Percentiles rank a stretch among this genome's conserved stretches.
These are phyloP conservation scores for Macrochelys suwanniensis DNA, from an alignment of 2,797 vertebrate genomes.

Conservation along the genomic window DNA sequence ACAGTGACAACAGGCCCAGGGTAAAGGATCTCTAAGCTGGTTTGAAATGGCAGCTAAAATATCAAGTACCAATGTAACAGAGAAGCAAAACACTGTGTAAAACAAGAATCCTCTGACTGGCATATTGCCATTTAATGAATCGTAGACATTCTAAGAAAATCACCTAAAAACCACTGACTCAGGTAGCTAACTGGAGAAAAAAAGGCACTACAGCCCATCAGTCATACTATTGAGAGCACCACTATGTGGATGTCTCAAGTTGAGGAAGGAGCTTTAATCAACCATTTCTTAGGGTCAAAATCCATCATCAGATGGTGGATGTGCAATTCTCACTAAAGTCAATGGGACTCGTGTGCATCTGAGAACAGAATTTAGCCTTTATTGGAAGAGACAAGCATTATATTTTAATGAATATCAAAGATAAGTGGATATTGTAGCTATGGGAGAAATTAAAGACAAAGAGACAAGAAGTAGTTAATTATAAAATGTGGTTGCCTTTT, in stretches of 20 bases:
- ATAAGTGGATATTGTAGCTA: not conserved
- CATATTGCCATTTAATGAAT: not conserved
- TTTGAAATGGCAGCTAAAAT: conserved; percentile 26
- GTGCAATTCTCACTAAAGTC: not conserved
- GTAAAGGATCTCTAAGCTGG: not conserved
- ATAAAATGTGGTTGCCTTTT: not conserved
- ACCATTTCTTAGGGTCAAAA: not conserved
- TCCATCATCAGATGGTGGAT: not conserved
- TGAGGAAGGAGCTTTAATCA: not conserved
- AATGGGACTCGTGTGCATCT: not conserved
- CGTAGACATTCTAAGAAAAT: not conserved
- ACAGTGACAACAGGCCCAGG: not conserved
- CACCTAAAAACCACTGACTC: not conserved
- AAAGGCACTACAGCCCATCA: not conserved
- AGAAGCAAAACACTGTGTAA: conserved; percentile 8
- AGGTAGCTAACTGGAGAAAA: not conserved
- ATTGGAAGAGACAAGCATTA: not conserved
- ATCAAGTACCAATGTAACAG: not conserved
- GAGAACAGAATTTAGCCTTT: not conserved
- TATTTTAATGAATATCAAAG: not conserved
- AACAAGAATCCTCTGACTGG: conserved; percentile 9
- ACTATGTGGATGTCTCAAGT: not conserved
- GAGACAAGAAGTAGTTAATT: not conserved
- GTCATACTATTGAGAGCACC: not conserved
- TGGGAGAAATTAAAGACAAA: not conserved